Evolutionary conservation across 2,888 invertebrate genomes (phyloP).

Genomic region (Anagyrus pseudococci): DNA sequence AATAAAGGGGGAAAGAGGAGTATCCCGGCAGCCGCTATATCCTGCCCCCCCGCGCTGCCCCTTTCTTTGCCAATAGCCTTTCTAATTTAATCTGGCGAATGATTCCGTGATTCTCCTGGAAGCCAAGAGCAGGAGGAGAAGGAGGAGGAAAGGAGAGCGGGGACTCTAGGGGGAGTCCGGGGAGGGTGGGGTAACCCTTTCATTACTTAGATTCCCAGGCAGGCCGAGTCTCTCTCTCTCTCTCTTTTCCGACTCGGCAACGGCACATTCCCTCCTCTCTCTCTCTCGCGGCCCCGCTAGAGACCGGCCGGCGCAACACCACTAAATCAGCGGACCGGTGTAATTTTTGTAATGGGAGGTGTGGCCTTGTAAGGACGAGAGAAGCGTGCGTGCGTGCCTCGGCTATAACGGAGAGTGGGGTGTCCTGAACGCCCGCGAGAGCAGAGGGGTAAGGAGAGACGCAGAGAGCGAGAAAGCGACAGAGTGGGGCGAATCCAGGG

Average conservation of each 20-base stretch:
- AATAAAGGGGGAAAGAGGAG: slow-evolving; percentile 41
- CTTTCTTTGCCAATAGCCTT: slow-evolving; percentile 52
- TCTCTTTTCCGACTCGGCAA: too few species aligned
- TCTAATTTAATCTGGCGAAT: slow-evolving; percentile 63
- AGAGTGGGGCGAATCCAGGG: slow-evolving; percentile 29
- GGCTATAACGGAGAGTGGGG: slow-evolving; percentile 43
- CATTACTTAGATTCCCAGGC: slow-evolving; percentile 59
- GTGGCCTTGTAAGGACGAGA: slow-evolving; percentile 55
- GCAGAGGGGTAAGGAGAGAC: slow-evolving; percentile 38
- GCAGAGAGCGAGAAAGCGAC: slow-evolving; percentile 19
- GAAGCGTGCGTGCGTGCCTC: slow-evolving; percentile 42
- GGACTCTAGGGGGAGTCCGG: background rate
- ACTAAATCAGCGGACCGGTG: slow-evolving; percentile 61
- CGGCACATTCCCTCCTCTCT: slow-evolving; percentile 30
- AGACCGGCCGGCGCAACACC: slow-evolving; percentile 45
- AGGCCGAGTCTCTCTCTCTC: too few species aligned
- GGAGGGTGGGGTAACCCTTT: slow-evolving; percentile 56
- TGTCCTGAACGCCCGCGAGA: slow-evolving; percentile 42
- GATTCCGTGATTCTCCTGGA: slow-evolving; percentile 62
- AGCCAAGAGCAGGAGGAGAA: slow-evolving; percentile 38
- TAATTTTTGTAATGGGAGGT: slow-evolving; percentile 64
- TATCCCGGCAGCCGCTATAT: too few species aligned
- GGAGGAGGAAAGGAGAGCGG: background rate
- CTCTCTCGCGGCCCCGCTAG: slow-evolving; percentile 31
- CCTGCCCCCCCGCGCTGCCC: background rate